These are phyloP conservation scores for Lepidochrysops patricia DNA, from an alignment of 2,888 invertebrate species.

Conservation along the genomic window DNA sequence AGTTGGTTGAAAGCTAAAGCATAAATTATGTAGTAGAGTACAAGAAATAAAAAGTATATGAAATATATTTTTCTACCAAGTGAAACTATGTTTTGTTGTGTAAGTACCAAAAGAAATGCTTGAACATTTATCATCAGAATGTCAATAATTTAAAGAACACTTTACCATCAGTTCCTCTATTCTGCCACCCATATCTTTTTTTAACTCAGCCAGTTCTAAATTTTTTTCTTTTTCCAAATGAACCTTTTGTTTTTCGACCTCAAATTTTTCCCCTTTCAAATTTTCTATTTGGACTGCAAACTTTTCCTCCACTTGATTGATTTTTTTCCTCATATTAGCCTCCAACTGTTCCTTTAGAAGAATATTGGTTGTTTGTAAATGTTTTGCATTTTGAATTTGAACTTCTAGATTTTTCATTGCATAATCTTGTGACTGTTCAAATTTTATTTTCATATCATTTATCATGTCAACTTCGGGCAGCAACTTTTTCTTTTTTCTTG, in stretches of 20 bases:
- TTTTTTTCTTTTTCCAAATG: conserved; percentile 60
- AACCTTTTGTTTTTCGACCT: conserved; percentile 60
- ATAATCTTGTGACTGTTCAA: conserved; percentile 56
- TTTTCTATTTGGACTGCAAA: conserved; percentile 59
- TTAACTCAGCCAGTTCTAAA: conserved; percentile 40
- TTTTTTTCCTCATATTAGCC: conserved; percentile 57
- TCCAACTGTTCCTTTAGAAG: conserved; percentile 61
- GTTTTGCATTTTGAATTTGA: conserved; percentile 56
- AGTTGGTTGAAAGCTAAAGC: no score
- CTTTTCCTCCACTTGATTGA: conserved; percentile 53
- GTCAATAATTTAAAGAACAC: background rate
- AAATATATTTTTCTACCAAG: no score
- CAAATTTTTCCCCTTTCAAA: conserved; percentile 58
- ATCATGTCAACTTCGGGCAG: conserved; percentile 36
- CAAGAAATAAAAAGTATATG: no score
- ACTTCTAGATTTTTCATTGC: conserved; percentile 57
- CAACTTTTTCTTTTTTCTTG: conserved; percentile 49
- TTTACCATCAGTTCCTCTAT: conserved; percentile 50
- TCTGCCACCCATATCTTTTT: conserved; percentile 50
- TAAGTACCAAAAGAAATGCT: no score
- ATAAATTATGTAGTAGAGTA: no score
- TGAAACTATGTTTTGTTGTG: no score
- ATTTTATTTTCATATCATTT: conserved; percentile 52
- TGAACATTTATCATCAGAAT: no score
- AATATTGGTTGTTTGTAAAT: conserved; percentile 48